phyloP scores from a whole-genome alignment of 2,888 invertebrate genomes.

The Trachelus tabidus region DNA sequence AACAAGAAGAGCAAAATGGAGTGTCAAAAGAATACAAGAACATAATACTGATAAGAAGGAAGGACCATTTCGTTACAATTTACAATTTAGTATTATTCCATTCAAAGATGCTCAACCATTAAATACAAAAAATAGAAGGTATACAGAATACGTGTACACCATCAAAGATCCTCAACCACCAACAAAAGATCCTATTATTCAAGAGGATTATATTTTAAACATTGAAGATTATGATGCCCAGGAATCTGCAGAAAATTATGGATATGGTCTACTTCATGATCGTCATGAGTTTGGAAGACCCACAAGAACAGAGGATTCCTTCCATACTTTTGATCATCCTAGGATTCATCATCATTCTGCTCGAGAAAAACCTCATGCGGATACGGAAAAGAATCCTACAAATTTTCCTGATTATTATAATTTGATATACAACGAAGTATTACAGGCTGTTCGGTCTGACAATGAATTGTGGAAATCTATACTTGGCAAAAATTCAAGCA shows the following conservation, averaged over 20 bases:
- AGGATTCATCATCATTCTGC: background rate
- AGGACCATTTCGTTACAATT: constrained; percentile 71
- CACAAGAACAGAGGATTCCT: background rate
- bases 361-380: background rate
- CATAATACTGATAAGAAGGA: constrained; percentile 69
- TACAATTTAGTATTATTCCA: constrained; percentile 76
- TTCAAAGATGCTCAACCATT: constrained; percentile 57
- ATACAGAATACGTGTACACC: background rate
- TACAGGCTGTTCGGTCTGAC: background rate
- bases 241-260: background rate
- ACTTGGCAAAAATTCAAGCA: background rate
- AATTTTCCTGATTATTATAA: constrained; percentile 3
- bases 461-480: background rate
- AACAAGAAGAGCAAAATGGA: constrained; percentile 67
- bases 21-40: constrained; percentile 73
- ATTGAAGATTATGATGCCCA: background rate
- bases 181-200: background rate
- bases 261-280: background rate
- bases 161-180: background rate
- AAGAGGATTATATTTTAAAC: background rate
- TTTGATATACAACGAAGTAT: background rate
- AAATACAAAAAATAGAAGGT: background rate
- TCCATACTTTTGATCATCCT: background rate
- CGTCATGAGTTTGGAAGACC: background rate
- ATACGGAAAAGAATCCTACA: background rate